Percentiles rank a stretch among this genome's conserved stretches.
Evolutionary conservation across 2,113 vertebrate genomes (phyloP).

Genomic region (Tyrannus savana): DNA sequence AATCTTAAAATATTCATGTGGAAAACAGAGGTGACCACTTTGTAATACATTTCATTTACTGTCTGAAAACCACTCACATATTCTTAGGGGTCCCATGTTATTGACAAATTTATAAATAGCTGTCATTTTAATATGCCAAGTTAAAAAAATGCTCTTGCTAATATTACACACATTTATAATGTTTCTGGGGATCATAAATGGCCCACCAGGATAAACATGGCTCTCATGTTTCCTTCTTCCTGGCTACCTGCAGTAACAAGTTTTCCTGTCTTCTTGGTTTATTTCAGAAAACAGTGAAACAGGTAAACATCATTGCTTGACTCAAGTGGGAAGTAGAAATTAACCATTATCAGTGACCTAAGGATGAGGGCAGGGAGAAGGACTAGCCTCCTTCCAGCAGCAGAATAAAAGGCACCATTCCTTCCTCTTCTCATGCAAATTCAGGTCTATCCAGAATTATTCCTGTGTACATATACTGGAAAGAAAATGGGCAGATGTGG

Average conservation of each 20-base stretch:
- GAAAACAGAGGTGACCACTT: not conserved
- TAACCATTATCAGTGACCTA: not conserved
- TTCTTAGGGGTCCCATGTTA: not conserved
- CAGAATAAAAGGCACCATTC: not conserved
- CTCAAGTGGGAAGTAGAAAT: not conserved
- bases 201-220: not conserved
- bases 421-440: not conserved
- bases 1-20: slow-evolving; percentile 33
- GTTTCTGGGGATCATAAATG: not conserved
- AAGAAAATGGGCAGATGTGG: not conserved
- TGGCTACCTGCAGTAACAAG: not conserved
- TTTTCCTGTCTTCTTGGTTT: not conserved
- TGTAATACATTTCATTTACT: not conserved
- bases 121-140: not conserved
- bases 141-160: not conserved
- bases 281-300: not conserved
- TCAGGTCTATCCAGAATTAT: not conserved
- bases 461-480: not conserved
- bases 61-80: not conserved
- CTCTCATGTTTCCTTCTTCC: not conserved
- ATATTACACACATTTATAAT: not conserved
- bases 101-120: slow-evolving; percentile 17
- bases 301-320: not conserved
- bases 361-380: not conserved
- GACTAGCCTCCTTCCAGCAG: not conserved